Base-by-base conservation (phyloP, 2,888 invertebrate species). In the Glomeris marginata region DNA sequence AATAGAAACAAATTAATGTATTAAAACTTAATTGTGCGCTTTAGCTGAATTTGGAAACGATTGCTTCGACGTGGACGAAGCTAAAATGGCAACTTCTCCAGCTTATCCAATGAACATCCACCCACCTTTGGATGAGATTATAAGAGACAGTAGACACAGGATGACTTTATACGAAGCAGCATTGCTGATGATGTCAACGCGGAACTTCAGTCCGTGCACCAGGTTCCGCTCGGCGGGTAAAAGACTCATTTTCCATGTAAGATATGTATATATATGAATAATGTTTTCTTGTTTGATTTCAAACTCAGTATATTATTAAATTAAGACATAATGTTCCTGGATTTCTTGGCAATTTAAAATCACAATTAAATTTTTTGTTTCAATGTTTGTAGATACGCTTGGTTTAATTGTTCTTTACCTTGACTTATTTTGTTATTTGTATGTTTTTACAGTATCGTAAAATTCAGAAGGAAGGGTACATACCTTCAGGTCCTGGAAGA, bases 141-240 rank as follows among this genome's bases (percentile, higher is more conserved):
- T 44, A n/a, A 22, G 45, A 44, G 45, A 44, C 33, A 33, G 33
- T 13, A 13, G n/a, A 35, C 28, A 20, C 40, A 60, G 58, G 18
- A 44, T 59, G 21, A 57, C 59, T 15, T 59, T 62, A 38, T 58
- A 58, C 44, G 61, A 61, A 33, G 58, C 59, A 6, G 58, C 58
- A 16, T 54, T 60, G 18, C 55, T 57, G 16, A 55, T 66, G 15
- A 58, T 66, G 62, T 63, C 61, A 58, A 56, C 56, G 35, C 53
- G 57, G 28, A 50, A 59, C 35, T 65, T 64, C 52, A 51, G 56
- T 36, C 59, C 59, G 1, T 55, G 54, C 22, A 62, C 62, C 6
- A 57, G 65, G 43, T 66, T 66, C 49, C 52, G 58, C 44, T 54
- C 61, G 5, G 65, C 65, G n/a, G 54, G 49, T 1, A 34, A 44